Percentiles rank a stretch among this genome's conserved stretches.
Evolutionary conservation across 1,140 invertebrate genomes (phyloP).

Genomic region (Zelostemma sp.): DNA sequence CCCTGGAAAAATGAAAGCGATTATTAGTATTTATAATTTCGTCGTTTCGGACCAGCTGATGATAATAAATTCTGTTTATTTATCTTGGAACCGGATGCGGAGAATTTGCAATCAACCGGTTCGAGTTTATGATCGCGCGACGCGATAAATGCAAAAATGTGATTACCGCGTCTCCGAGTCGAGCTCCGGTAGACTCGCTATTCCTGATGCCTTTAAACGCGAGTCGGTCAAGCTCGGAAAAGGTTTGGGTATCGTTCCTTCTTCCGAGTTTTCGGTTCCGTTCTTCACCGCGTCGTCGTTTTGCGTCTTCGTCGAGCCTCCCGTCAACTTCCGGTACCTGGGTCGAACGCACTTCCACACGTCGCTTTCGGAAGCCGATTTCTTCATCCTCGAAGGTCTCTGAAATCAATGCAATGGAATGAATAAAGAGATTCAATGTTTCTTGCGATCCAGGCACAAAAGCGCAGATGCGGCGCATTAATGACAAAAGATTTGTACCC

Average conservation of each 20-base stretch:
- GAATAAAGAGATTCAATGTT: neutral
- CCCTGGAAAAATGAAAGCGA: conserved; percentile 40
- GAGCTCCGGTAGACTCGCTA: conserved; percentile 47
- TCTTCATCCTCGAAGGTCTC: conserved; percentile 32
- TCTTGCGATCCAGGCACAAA: too few species aligned
- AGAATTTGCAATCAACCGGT: conserved; percentile 16
- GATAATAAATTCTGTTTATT: conserved; percentile 37
- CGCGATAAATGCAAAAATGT: neutral
- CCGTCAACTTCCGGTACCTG: conserved; percentile 10
- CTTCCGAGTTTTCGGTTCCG: conserved; percentile 12
- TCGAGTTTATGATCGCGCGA: neutral
- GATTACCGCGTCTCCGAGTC: conserved; percentile 23
- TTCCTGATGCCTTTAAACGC: conserved; percentile 51
- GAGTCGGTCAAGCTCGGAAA: conserved; percentile 60
- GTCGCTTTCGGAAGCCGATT: conserved; percentile 56
- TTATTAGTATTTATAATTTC: neutral
- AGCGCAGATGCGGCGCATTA: too few species aligned
- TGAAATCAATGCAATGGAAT: conserved; percentile 30
- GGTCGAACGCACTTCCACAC: conserved; percentile 12
- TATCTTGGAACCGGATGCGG: conserved; percentile 25
- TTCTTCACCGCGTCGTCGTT: too few species aligned
- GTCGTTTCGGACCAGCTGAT: conserved; percentile 5
- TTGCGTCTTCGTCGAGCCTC: neutral
- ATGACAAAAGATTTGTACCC: neutral
- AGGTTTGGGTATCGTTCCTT: conserved; percentile 28